These are phyloP conservation scores for Amia ocellicauda DNA, from an alignment of 2,113 vertebrate genomes.

Conservation along the genomic window DNA sequence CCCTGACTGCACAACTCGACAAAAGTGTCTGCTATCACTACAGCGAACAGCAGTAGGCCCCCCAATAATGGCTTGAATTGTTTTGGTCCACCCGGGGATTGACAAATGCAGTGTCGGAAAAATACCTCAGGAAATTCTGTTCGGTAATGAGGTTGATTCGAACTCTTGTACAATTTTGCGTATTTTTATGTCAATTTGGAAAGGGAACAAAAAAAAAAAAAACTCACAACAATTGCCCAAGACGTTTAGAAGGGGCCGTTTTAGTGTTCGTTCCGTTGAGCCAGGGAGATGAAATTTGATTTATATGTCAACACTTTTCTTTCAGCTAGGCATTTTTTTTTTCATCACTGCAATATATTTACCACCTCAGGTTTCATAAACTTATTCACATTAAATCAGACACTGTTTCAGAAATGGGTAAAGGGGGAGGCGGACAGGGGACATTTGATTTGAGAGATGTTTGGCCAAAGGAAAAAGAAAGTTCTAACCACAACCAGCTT, in stretches of 20 bases:
- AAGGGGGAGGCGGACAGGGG: conserved; percentile 26
- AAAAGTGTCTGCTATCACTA: conserved; percentile 15
- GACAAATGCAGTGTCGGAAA: conserved; percentile 25
- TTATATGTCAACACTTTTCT: conserved; percentile 25
- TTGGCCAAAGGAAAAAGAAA: conserved; percentile 17
- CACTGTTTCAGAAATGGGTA: conserved; percentile 43
- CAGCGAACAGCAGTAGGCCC: conserved; percentile 2
- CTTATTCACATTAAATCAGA: conserved; percentile 36
- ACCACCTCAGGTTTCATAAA: conserved; percentile 38
- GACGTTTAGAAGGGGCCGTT: conserved; percentile 4
- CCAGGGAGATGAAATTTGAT: conserved; percentile 23
- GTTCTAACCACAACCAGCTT: conserved; percentile 41
- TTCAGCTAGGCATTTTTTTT: conserved; percentile 23
- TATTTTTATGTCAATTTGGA: conserved; percentile 12
- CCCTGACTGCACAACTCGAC: conserved; percentile 7
- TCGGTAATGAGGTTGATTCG: conserved; percentile 17
- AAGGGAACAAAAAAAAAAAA: conserved; percentile 15
- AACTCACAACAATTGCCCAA: conserved; percentile 13
- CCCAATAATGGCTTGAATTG: conserved; percentile 6
- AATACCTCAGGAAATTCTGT: conserved; percentile 18
- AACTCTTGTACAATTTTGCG: too few relatives aligned
- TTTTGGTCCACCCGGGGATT: conserved; percentile 12
- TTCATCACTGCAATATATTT: conserved; percentile 26
- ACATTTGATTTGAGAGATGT: conserved; percentile 37
- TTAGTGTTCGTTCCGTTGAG: conserved; percentile 8